Evolutionary conservation across 2,888 invertebrate genomes (phyloP).

Genomic region (Caenorhabditis auriculariae): DNA sequence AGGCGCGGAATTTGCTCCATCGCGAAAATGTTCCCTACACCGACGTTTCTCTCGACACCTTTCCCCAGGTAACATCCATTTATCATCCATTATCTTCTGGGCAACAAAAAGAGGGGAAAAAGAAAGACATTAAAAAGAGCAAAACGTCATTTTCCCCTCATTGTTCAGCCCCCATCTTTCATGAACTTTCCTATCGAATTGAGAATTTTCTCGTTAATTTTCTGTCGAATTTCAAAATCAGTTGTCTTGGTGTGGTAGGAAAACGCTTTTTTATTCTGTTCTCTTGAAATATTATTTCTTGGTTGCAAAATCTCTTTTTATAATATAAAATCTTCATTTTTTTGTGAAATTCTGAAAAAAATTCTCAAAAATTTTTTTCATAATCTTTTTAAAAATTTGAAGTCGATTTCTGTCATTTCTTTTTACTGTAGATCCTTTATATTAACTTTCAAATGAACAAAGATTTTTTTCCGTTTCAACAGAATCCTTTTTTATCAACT

Average conservation of each 20-base stretch:
- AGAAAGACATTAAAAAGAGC: constrained; percentile 15
- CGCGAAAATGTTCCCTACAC: constrained; percentile 60
- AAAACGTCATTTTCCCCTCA: not conserved
- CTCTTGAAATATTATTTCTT: too few relatives aligned
- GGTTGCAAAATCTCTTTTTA: too few relatives aligned
- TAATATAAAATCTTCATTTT: too few relatives aligned
- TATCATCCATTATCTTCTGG: constrained; percentile 4
- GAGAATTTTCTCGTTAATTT: too few relatives aligned
- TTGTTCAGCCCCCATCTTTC: too few relatives aligned
- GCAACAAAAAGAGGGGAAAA: not conserved
- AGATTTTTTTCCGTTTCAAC: not conserved
- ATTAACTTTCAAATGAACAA: not conserved
- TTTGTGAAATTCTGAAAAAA: not conserved
- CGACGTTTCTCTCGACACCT: constrained; percentile 64
- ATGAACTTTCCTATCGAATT: too few relatives aligned
- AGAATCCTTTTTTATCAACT: not conserved
- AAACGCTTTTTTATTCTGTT: too few relatives aligned
- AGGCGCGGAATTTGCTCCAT: constrained; percentile 21
- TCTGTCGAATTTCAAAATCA: too few relatives aligned
- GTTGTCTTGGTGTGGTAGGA: too few relatives aligned
- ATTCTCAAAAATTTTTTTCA: not conserved
- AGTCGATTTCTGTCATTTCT: too few relatives aligned
- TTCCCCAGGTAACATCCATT: constrained; percentile 54
- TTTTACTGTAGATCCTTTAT: too few relatives aligned
- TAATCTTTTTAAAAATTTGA: not conserved